Evolutionary conservation across 2,888 invertebrate genomes (phyloP).

Genomic region (Trachelus tabidus): DNA sequence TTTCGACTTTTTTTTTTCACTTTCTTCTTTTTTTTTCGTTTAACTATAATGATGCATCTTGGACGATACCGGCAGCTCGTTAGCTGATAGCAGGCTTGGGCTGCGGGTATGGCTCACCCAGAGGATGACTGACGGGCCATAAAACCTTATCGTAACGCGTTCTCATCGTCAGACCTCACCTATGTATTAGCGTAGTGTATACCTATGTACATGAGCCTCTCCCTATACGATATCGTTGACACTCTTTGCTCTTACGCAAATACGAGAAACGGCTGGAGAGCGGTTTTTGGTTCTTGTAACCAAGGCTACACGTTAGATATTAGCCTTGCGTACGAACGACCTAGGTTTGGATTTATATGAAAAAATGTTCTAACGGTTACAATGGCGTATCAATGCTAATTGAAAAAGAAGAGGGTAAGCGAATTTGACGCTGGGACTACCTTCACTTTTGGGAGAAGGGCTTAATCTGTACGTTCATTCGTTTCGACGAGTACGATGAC

Average conservation of each 20-base stretch:
- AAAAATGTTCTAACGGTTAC: neutral
- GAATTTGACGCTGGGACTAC: neutral
- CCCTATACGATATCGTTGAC: slow-evolving; percentile 46
- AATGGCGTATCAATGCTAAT: neutral
- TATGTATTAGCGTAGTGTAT: neutral
- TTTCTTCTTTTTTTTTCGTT: neutral
- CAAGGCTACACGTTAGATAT: neutral
- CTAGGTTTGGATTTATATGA: neutral
- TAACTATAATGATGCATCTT: neutral
- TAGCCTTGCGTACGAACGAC: neutral
- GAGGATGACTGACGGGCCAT: slow-evolving; percentile 57
- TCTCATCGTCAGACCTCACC: slow-evolving; percentile 17
- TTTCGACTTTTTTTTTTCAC: neutral
- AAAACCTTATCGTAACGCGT: slow-evolving; percentile 58
- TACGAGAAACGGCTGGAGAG: slow-evolving; percentile 51
- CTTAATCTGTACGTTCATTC: neutral
- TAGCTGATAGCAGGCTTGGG: slow-evolving; percentile 13
- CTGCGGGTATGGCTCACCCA: slow-evolving; percentile 5
- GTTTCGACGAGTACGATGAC: neutral
- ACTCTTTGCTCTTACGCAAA: slow-evolving; percentile 49
- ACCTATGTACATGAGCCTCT: slow-evolving; percentile 47
- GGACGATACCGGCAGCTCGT: slow-evolving; percentile 3
- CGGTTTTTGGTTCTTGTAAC: neutral
- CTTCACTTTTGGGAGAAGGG: neutral
- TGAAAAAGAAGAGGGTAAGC: neutral